phyloP scores from a whole-genome alignment of 2,113 vertebrate genomes.

The Atlantisia rogersi region DNA sequence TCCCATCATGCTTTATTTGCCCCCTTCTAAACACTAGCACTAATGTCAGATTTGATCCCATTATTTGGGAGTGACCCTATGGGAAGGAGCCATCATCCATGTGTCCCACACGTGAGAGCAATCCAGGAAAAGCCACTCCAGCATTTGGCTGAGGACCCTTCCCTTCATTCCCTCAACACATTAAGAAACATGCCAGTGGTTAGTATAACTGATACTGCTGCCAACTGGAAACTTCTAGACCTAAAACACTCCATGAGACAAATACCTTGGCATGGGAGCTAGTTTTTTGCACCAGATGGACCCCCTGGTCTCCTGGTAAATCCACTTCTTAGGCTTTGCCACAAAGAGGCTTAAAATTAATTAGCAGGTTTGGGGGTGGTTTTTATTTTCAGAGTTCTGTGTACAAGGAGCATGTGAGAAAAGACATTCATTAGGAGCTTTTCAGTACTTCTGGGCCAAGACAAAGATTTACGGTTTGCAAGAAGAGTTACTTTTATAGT shows the following conservation, averaged over 20 bases:
- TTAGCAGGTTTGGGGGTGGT: conserved; percentile 36
- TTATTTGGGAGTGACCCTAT: not conserved
- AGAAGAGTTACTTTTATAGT: not conserved
- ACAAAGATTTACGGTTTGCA: not conserved
- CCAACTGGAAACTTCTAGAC: not conserved
- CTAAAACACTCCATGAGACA: not conserved
- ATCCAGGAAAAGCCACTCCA: not conserved
- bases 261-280: not conserved
- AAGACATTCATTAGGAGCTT: conserved; percentile 31
- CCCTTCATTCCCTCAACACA: not conserved
- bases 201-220: not conserved
- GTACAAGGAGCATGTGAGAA: conserved; percentile 1
- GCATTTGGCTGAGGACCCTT: not conserved
- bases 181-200: not conserved
- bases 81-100: not conserved
- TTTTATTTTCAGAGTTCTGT: not conserved
- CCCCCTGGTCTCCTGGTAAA: conserved; percentile 63
- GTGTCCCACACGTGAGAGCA: fast-evolving
- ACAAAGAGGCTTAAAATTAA: conserved; percentile 76
- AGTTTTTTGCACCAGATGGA: conserved; percentile 69
- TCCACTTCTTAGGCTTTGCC: conserved; percentile 63
- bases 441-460: not conserved
- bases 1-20: not conserved
- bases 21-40: not conserved
- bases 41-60: not conserved